Percentiles rank a stretch among this genome's conserved stretches.
phyloP scores from a whole-genome alignment of 2,888 invertebrate species.

The Agrochola lota region DNA sequence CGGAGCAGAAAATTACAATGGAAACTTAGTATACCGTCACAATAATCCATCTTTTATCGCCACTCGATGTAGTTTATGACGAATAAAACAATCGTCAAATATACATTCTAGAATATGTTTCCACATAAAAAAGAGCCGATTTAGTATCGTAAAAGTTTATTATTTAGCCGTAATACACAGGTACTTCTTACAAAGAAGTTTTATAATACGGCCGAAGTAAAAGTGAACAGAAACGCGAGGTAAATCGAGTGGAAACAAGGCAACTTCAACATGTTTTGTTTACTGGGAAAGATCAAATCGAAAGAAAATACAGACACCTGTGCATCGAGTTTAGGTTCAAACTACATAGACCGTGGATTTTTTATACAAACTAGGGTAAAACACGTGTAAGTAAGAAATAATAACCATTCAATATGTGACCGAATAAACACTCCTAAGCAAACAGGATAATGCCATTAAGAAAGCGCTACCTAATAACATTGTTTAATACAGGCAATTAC shows the following conservation, averaged over 20 bases:
- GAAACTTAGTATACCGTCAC: slow-evolving; percentile 38
- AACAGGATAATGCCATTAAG: slow-evolving; percentile 34
- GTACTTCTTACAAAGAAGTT: slow-evolving; percentile 41
- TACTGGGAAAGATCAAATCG: slow-evolving; percentile 56
- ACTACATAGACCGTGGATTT: slow-evolving; percentile 19
- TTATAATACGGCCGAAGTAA: slow-evolving; percentile 31
- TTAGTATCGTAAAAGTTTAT: slow-evolving; percentile 53
- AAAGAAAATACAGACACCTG: slow-evolving; percentile 66
- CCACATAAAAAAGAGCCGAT: slow-evolving; percentile 30
- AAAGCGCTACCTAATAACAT: slow-evolving; percentile 40
- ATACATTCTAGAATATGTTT: slow-evolving; percentile 38
- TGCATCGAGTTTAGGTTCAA: slow-evolving; percentile 42
- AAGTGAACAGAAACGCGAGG: slow-evolving; percentile 48
- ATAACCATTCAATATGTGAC: slow-evolving; percentile 26
- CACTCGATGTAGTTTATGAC: slow-evolving; percentile 44
- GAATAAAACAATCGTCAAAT: slow-evolving; percentile 42
- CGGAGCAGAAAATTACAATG: slow-evolving; percentile 27
- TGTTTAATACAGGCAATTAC: slow-evolving; percentile 53
- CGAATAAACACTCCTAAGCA: slow-evolving; percentile 47
- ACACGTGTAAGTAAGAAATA: slow-evolving; percentile 10
- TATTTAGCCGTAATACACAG: slow-evolving; percentile 44
- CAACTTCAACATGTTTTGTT: slow-evolving; percentile 64
- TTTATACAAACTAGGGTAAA: slow-evolving; percentile 15
- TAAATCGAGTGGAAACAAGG: slow-evolving; percentile 71
- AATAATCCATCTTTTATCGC: slow-evolving; percentile 36